These are phyloP conservation scores for Endomychus coccineus DNA, from an alignment of 2,888 invertebrate genomes.

Conservation along the genomic window DNA sequence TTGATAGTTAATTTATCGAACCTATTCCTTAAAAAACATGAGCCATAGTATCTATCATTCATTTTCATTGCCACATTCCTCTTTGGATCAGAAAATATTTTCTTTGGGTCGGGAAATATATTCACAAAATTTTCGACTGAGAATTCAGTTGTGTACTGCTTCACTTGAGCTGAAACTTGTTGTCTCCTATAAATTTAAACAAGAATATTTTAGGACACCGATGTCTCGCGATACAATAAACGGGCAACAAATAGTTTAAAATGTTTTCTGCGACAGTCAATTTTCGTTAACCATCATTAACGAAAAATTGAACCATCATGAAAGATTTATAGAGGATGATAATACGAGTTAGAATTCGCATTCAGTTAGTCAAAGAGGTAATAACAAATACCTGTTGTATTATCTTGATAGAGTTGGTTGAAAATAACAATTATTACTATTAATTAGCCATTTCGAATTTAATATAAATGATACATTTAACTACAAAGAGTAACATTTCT, in stretches of 20 bases:
- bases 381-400: no score
- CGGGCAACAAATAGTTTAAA: no score
- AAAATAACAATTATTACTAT: no score
- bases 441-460: no score
- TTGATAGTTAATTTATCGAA: conserved; percentile 20
- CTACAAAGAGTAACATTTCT: no score
- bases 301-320: conserved; percentile 3
- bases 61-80: conserved; percentile 10
- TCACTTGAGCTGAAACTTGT: conserved; percentile 38
- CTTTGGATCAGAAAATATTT: conserved; percentile 24
- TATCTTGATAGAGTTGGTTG: no score
- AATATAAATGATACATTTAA: no score
- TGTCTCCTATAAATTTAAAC: conserved; percentile 24
- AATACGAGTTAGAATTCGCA: no score
- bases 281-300: conserved; percentile 4
- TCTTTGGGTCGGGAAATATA: conserved; percentile 43
- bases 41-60: not conserved
- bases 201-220: conserved; percentile 2
- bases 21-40: conserved; percentile 21
- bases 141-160: conserved; percentile 43
- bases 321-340: no score
- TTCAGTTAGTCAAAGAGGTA: no score
- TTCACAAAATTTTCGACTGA: conserved; percentile 41
- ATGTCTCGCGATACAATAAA: no score
- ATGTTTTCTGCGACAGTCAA: no score